These are phyloP conservation scores for Gadus chalcogrammus DNA, from an alignment of 2,113 vertebrate species.

Conservation along the genomic window DNA sequence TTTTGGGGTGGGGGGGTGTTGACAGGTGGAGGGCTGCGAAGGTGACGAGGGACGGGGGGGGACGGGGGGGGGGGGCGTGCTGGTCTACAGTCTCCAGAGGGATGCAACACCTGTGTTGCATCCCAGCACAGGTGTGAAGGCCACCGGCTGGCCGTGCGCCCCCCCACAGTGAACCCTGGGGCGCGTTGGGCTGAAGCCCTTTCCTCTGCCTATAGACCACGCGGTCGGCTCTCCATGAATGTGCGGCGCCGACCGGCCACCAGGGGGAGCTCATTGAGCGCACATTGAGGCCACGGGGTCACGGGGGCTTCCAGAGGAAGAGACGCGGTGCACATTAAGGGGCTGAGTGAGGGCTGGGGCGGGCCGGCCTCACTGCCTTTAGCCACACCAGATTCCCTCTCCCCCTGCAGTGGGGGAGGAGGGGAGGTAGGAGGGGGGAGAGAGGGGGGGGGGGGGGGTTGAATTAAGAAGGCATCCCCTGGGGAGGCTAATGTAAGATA, in stretches of 20 bases:
- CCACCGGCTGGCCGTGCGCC: neutral
- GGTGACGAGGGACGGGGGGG: neutral
- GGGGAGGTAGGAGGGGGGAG: too few relatives aligned
- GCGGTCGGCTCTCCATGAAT: conserved; percentile 51
- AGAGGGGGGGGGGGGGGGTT: too few relatives aligned
- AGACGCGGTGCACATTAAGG: conserved; percentile 46
- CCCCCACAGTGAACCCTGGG: too few relatives aligned
- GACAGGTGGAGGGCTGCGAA: neutral
- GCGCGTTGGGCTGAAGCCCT: conserved; percentile 10
- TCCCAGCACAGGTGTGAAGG: neutral
- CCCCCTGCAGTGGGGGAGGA: too few relatives aligned
- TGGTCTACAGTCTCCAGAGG: neutral
- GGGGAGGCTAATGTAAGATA: conserved; percentile 34
- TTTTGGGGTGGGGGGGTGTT: neutral
- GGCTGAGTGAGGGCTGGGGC: conserved; percentile 41
- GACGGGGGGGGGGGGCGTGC: too few relatives aligned
- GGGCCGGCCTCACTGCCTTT: neutral
- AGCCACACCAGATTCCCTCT: too few relatives aligned
- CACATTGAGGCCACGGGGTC: conserved; percentile 54
- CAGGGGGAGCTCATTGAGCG: conserved; percentile 62
- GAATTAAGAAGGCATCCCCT: neutral
- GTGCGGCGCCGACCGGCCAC: conserved; percentile 41
- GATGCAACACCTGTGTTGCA: neutral
- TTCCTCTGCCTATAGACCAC: conserved; percentile 19
- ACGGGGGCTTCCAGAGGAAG: conserved; percentile 45